Evolutionary conservation across 2,888 invertebrate species (phyloP), one percentile per base, ranked within the genome.

Genomic region (Arctia plantaginis): DNA sequence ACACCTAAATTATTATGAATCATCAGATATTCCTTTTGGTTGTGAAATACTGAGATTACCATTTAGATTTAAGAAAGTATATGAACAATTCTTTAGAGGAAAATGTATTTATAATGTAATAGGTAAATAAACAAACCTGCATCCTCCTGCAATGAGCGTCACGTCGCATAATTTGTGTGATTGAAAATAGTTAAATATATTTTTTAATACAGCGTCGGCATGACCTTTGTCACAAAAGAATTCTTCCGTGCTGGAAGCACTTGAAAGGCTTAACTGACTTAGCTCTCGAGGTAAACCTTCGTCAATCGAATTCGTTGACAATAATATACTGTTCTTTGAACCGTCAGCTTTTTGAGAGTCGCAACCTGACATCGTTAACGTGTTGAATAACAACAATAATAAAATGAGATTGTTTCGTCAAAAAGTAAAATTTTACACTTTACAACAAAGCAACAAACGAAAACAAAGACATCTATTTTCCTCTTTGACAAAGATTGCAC

Each of bases 91-190:
- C 69, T 78, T 44, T 15, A 41, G 18, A 39, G 27, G 23, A 20
- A 47, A 35, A 39, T 65, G n/a, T 33, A 44, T 47, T n/a, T 12
- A 18, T 47, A 71, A 65, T 66, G 73, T 82, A n/a, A n/a, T n/a
- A n/a, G n/a, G n/a, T n/a, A 82, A 80, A 80, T 77, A 81, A 83
- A 86, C 90, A 86, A 88, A 97, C 97, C 97, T 96, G 92, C 96
- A 96, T 77, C 97, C 97, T 90, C 98, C 98, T 78, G 98, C 98
- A 85, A 99, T 97, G 39, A 99, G 96, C 33, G 97, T 97, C 70
- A 99, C 98, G 96, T 99, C 99, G 90, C 98, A 98, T 72, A 99
- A 96, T 92, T 98, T 97, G 86, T 98, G 97, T 77, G 97, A 97
- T 88, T 97, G 97, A 81, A 98, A 97, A 94, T 98, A 98, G 72